Base-by-base conservation (phyloP, 2,888 invertebrate species). In the Notodonta ziczac region DNA sequence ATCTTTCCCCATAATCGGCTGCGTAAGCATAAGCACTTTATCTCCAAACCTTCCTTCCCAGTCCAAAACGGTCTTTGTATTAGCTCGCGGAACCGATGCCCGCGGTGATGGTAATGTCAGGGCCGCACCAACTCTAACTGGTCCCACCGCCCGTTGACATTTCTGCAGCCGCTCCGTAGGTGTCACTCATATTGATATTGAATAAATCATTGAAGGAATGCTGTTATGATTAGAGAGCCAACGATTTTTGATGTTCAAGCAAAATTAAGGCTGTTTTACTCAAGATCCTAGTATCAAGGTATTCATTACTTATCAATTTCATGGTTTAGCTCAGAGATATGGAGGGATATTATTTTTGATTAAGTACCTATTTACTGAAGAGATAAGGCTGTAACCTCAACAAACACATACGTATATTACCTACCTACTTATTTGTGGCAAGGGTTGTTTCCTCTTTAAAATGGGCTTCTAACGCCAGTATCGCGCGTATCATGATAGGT, bases 101-200 rank as follows among this genome's bases (percentile, higher is more conserved):
- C 10, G 60, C 62, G 65, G 70, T 68, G 76, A 73, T 65, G 78
- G 74, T 83, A 87, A 87, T 87, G 87, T 87, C 87, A 87, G 51
- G 87, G 87, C 68, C 86, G 62, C 72, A 60, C 79, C 79, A 65
- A 75, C 77, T 79, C 81, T 80, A 86, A 85, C 84, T 80, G 80
- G 85, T 80, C 80, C 76, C 74, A 71, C 68, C 24, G 24, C 56
- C 16, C 16, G 42, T 72, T 87, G 87, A 84, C 87, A 87, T 87
- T 87, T 84, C 78, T 72, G 66, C 68, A 55, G 61, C 55, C 62
- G 62, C 63, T 61, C 61, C 59, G 81, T 76, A 73, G 74, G 77
- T 74, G 81, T 76, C 77, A 78, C 77, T 81, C 79, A 78, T 71
- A 67, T 62, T 66, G 56, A 61, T 57, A 59, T 46, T 50, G 56